Conservation (phyloP, 2,888 invertebrate species). For the Pelosia muscerda region DNA sequence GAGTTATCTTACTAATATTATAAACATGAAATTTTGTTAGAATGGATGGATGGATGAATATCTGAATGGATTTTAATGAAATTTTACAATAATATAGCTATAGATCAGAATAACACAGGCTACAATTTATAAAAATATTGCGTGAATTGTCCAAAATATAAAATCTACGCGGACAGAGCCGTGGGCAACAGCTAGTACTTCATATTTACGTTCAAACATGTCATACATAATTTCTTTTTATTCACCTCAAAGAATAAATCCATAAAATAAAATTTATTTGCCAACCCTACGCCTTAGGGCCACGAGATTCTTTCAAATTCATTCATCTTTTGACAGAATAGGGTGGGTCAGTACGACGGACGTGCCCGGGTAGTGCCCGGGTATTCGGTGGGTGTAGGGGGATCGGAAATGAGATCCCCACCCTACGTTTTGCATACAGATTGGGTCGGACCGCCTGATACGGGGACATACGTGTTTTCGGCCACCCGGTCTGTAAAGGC, state of each 20-base stretch:
- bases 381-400: conserved; percentile 18
- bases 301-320: conserved; percentile 55
- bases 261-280: not conserved
- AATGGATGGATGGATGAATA: too few relatives aligned
- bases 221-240: too few relatives aligned
- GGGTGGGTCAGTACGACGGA: conserved; percentile 53
- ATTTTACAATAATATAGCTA: too few relatives aligned
- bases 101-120: too few relatives aligned
- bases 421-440: conserved; percentile 64
- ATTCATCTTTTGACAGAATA: conserved; percentile 56
- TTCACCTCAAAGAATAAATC: not conserved
- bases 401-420: conserved; percentile 56
- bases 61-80: too few relatives aligned
- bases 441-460: conserved; percentile 51
- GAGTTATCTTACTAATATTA: too few relatives aligned
- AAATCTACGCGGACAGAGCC: too few relatives aligned
- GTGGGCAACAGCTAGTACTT: too few relatives aligned
- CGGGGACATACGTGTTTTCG: conserved; percentile 51
- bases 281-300: conserved; percentile 46
- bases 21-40: too few relatives aligned
- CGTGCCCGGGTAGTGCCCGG: conserved; percentile 35
- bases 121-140: too few relatives aligned
- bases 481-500: conserved; percentile 11
- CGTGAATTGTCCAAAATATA: too few relatives aligned
- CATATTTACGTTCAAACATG: too few relatives aligned